These are phyloP conservation scores for Agonopterix heracliana DNA, from an alignment of 2,888 invertebrate species.

Conservation along the genomic window DNA sequence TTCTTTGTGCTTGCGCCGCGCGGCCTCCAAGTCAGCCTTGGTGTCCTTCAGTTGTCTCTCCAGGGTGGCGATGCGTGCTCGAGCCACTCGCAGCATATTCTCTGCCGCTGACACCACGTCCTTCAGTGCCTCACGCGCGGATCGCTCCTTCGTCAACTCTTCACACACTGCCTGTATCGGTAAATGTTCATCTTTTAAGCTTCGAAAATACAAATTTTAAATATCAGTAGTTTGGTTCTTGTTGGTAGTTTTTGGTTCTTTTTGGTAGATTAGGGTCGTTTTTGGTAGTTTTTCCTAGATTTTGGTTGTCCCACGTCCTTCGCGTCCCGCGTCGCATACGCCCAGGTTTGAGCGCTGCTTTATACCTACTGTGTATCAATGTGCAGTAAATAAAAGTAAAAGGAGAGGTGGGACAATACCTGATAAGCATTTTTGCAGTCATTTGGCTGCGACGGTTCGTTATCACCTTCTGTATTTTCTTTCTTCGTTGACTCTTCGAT, in stretches of 20 bases:
- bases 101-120: constrained; percentile 57
- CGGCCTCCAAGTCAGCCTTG: constrained; percentile 43
- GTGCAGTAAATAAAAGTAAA: too few species aligned
- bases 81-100: constrained; percentile 59
- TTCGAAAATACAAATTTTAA: too few species aligned
- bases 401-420: constrained; percentile 19
- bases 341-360: too few species aligned
- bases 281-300: too few species aligned
- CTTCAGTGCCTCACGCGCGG: constrained; percentile 52
- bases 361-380: too few species aligned
- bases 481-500: constrained; percentile 39
- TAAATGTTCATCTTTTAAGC: not conserved
- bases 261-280: too few species aligned
- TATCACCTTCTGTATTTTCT: constrained; percentile 22
- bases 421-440: constrained; percentile 23
- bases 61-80: constrained; percentile 50
- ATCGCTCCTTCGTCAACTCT: constrained; percentile 52
- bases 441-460: constrained; percentile 10
- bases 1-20: constrained; percentile 57
- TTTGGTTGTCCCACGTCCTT: too few species aligned
- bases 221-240: too few species aligned
- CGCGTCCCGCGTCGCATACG: too few species aligned
- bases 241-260: too few species aligned
- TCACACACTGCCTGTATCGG: constrained; percentile 35
- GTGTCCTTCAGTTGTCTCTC: constrained; percentile 57